Evolutionary conservation across 2,888 invertebrate species (phyloP), one percentile per base, ranked within the genome.

Genomic region (Notodonta dromedarius): DNA sequence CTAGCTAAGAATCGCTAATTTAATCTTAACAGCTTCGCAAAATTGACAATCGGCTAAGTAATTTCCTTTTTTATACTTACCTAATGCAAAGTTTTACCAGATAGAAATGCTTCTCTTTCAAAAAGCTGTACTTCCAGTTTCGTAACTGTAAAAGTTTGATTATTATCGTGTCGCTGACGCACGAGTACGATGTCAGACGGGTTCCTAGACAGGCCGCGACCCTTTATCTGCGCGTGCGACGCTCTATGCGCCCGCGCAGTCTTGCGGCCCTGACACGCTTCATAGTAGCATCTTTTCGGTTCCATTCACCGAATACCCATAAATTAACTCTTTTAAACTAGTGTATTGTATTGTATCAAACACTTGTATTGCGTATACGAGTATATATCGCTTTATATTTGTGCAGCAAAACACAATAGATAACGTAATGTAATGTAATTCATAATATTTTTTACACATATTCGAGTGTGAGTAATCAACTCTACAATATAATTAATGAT

Each of bases 201-300:
- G 71, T 66, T 67, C 67, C 69, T 81, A 86, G 85, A 86, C 87
- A 78, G 85, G 82, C 74, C 84, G 73, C 80, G 85, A 86, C 86
- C 86, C 80, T 79, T 85, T 84, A 85, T 84, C 84, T 58, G 58
- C 64, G 63, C 58, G 59, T 61, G 65, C 60, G 39, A 55, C 56
- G 57, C 67, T 56, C 67, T 56, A 68, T 65, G 71, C 75, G 76
- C 63, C 72, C 67, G 68, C 77, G 79, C 76, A 71, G 79, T 76
- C 78, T 78, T 63, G 69, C 68, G 82, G 66, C 83, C 85, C 64
- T 86, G 85, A 83, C 87, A 82, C 61, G 68, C 71, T 78, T 75
- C 59, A 70, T 69, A 74, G 66, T 44, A 57, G 40, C 39, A 62
- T 59, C 53, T 62, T 58, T 71, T 62, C 56, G 51, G 58, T 60